Evolutionary conservation across 1,140 invertebrate genomes (phyloP), one percentile per base, ranked within the genome.

Genomic region (Nephotettix cincticeps): DNA sequence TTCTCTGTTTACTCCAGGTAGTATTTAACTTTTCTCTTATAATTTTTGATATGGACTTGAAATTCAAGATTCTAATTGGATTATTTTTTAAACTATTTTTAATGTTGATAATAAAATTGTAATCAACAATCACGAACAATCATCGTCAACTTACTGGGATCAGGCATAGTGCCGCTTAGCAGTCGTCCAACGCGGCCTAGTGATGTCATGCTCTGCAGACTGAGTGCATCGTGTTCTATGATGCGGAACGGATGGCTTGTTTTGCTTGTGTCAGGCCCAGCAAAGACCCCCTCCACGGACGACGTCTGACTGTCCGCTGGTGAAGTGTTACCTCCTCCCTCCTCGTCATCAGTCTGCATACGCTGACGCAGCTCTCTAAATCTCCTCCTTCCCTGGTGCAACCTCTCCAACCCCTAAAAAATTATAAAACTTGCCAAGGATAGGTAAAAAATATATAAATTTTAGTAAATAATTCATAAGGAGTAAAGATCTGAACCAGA

Each of bases 191-290:
- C 89, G 75, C 92, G 85, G 25, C 92, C 92, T 72, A 94, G 81
- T 71, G 92, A 94, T 73, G 92, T 93, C 84, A 93, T 90, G 80
- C 92, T 94, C 79, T 94, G 92, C 75, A 95, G 83, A 78, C 92
- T 94, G 76, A 93, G 84, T 65, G 92, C 89, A 80, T 95, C 93
- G 76, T 93, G 91, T 74, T 95, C 92, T 75, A 94, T 93, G 51
- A 95, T 91, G 78, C 88, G 86, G 76, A 93, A 93, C 27, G 91
- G 91, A 84, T 92, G 90, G 14, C 88, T 87, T 1, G 87, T 86
- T 80, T 87, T 86, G 36, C 82, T 81, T 56, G 82, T 81, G 56
- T 81, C 79, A 14, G 83, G 82, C 78, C 74, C 75, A 14, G 85
- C 81, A 75, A 83, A 88, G 1, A 88, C 81, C 17, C 86, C 86